Evolutionary conservation across 2,888 invertebrate genomes (phyloP).

Genomic region (Nephrotoma appendiculata): DNA sequence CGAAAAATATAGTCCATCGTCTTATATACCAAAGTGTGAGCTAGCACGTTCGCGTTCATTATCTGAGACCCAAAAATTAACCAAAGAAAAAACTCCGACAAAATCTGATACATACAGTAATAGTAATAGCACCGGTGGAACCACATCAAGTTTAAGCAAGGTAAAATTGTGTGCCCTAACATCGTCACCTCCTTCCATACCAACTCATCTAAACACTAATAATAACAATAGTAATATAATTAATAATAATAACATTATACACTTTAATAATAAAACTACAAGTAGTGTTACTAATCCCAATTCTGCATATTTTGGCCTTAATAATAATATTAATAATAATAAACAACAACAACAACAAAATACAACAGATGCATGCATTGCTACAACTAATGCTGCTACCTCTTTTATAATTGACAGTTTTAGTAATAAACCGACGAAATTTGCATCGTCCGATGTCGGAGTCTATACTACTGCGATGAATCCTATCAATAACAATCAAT

Average conservation of each 20-base stretch:
- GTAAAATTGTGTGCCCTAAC: constrained; percentile 13
- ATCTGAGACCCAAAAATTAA: constrained; percentile 19
- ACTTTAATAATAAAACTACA: constrained; percentile 1
- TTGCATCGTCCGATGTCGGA: background rate
- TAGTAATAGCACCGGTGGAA: constrained; percentile 8
- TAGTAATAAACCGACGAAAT: background rate
- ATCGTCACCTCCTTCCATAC: constrained; percentile 4
- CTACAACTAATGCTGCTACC: constrained; percentile 2
- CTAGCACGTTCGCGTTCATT: constrained; percentile 34
- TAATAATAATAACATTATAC: constrained; percentile 2
- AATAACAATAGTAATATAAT: constrained; percentile 4
- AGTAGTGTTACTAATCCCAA: constrained; percentile 3
- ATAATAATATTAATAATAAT: background rate
- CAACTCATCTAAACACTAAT: constrained; percentile 4
- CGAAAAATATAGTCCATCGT: constrained; percentile 60
- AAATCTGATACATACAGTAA: background rate
- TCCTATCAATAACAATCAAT: constrained; percentile 2
- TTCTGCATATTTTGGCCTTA: constrained; percentile 1
- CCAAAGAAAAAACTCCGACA: constrained; percentile 7
- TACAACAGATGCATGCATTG: background rate
- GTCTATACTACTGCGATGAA: background rate
- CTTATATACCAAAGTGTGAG: constrained; percentile 49
- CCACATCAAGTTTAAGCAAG: constrained; percentile 12
- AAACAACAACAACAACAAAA: background rate
- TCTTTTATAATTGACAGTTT: constrained; percentile 2